A percentile compares a stretch with the other conserved stretches of the same genome.
Evolutionary conservation across 2,113 vertebrate genomes (phyloP).

Genomic region (Thermophis baileyi): DNA sequence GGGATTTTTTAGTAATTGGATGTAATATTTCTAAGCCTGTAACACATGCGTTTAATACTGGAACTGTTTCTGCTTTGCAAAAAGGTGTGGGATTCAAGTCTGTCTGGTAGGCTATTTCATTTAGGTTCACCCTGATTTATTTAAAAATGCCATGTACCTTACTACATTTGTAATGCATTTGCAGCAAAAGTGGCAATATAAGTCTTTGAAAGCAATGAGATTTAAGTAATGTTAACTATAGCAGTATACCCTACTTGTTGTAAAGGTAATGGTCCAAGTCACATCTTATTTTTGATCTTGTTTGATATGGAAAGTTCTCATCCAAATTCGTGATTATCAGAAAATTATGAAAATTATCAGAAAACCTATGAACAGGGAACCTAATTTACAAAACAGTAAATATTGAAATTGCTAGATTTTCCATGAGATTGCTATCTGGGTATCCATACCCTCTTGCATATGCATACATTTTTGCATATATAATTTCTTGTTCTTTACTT

Average conservation of each 20-base stretch:
- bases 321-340: neutral
- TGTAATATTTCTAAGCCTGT: neutral
- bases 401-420: neutral
- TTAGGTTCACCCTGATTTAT: neutral
- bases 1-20: neutral
- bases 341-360: neutral
- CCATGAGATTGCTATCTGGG: neutral
- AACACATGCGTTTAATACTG: neutral
- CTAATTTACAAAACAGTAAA: neutral
- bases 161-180: neutral
- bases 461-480: neutral
- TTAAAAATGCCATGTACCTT: neutral
- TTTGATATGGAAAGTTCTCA: neutral
- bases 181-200: neutral
- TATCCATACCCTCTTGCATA: neutral
- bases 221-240: neutral
- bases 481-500: neutral
- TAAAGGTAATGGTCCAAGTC: neutral
- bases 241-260: neutral
- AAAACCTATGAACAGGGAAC: neutral
- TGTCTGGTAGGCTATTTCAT: neutral
- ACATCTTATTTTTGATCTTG: neutral
- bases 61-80: neutral
- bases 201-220: neutral
- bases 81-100: neutral